These are phyloP conservation scores for Acanthurus leucopareius DNA, from an alignment of 2,797 vertebrate species.

Conservation along the genomic window DNA sequence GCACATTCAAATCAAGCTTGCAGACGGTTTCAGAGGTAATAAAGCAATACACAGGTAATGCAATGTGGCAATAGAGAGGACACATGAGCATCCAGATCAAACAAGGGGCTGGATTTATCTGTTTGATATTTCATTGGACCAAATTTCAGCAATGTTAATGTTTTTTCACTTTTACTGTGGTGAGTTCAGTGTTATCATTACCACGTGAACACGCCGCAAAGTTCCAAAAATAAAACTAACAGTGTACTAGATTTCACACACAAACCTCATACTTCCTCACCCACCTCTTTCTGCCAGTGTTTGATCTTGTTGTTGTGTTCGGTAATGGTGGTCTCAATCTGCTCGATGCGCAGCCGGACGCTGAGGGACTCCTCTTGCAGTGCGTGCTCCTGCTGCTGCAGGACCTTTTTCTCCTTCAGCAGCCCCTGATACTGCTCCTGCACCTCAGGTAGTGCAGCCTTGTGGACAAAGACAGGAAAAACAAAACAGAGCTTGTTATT, in stretches of 20 bases:
- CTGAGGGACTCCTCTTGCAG: constrained; percentile 94
- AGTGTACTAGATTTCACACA: not conserved
- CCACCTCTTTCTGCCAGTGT: constrained; percentile 96
- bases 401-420: constrained; percentile 87
- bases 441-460: constrained; percentile 89
- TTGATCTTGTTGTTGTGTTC: constrained; percentile 93
- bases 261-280: not conserved
- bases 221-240: not conserved
- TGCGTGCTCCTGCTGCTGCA: constrained; percentile 90
- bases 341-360: constrained; percentile 92
- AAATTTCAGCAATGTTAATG: not conserved
- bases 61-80: too few relatives aligned
- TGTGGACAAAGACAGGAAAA: constrained; percentile 17
- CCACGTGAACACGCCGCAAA: not conserved
- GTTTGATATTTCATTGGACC: not conserved
- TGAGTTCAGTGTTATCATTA: not conserved
- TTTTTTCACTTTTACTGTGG: not conserved
- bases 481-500: not conserved
- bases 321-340: constrained; percentile 88
- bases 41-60: not conserved
- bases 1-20: not conserved
- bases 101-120: too few relatives aligned
- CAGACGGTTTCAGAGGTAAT: not conserved
- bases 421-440: constrained; percentile 88
- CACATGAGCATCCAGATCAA: not conserved